Percentiles rank a stretch among this genome's conserved stretches.
These are phyloP conservation scores for Dinoponera quadriceps DNA, from an alignment of 1,140 invertebrate species.

Conservation along the genomic window DNA sequence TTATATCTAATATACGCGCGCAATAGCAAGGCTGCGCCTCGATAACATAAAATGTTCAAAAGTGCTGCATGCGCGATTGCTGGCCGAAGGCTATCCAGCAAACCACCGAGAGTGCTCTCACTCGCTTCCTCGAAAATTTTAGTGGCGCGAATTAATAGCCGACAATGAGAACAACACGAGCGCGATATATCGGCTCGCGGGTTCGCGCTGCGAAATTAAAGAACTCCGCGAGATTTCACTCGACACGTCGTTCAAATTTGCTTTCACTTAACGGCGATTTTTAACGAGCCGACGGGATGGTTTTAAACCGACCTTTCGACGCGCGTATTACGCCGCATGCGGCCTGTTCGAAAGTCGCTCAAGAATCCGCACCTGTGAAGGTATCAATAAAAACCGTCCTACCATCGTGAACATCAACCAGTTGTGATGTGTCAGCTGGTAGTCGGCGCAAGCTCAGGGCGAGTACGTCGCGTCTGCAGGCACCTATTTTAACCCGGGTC, in stretches of 20 bases:
- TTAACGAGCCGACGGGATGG: neutral
- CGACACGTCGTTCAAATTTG: neutral
- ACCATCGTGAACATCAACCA: slow-evolving; percentile 62
- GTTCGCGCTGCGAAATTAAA: neutral
- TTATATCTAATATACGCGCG: neutral
- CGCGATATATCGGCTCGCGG: neutral
- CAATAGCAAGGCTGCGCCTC: no score
- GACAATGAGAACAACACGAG: neutral
- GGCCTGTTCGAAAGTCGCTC: slow-evolving; percentile 31
- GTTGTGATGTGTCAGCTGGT: slow-evolving; percentile 18
- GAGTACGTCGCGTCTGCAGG: neutral
- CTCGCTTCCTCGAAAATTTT: neutral
- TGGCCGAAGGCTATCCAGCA: neutral
- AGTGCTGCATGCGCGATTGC: neutral
- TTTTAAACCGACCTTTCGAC: neutral
- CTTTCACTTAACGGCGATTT: slow-evolving; percentile 19
- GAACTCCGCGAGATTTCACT: neutral
- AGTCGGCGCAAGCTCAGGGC: neutral
- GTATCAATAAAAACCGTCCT: slow-evolving; percentile 69
- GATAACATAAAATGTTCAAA: neutral
- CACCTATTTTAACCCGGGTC: slow-evolving; percentile 41
- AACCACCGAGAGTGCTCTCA: no score
- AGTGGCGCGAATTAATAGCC: neutral
- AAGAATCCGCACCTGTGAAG: slow-evolving; percentile 49
- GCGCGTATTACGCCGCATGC: no score